A percentile compares a stretch with the other conserved stretches of the same genome.
phyloP scores from a whole-genome alignment of 2,113 vertebrate species.

The Dascyllus trimaculatus region DNA sequence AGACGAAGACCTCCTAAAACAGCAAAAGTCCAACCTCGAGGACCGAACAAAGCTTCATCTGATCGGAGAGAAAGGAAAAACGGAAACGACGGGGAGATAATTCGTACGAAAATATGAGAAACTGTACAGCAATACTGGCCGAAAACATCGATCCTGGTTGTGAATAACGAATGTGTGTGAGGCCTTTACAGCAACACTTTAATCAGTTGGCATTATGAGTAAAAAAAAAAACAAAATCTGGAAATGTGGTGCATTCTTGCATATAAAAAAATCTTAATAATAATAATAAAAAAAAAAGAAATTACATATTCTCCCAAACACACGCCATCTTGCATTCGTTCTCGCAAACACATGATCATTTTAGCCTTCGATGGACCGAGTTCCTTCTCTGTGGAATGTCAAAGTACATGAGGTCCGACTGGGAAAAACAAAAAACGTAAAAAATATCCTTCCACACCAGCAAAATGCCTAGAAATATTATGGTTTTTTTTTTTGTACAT shows the following conservation, averaged over 20 bases:
- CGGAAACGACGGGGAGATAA: slow-evolving; percentile 49
- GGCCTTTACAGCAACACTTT: slow-evolving; percentile 66
- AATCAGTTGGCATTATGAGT: slow-evolving; percentile 82
- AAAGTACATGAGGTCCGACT: slow-evolving; percentile 68
- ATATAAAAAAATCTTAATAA: slow-evolving; percentile 42
- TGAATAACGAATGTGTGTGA: slow-evolving; percentile 36
- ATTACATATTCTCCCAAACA: slow-evolving; percentile 33
- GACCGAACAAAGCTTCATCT: slow-evolving; percentile 18
- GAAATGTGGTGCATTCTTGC: slow-evolving; percentile 44
- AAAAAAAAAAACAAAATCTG: slow-evolving; percentile 44
- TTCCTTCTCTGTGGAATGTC: slow-evolving; percentile 72
- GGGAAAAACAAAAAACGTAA: neutral
- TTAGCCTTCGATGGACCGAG: slow-evolving; percentile 40
- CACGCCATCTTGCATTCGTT: slow-evolving; percentile 45
- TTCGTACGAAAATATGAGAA: slow-evolving; percentile 65
- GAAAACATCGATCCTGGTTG: slow-evolving; percentile 35
- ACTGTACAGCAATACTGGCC: slow-evolving; percentile 87
- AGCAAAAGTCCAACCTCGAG: slow-evolving; percentile 27
- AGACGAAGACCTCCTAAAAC: slow-evolving; percentile 29
- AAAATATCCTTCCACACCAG: slow-evolving; percentile 21
- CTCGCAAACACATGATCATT: slow-evolving; percentile 38
- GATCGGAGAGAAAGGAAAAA: slow-evolving; percentile 48
- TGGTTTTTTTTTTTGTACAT: slow-evolving; percentile 29
- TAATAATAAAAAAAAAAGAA: slow-evolving; percentile 31
- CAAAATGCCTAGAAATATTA: slow-evolving; percentile 28